A percentile compares a stretch with the other conserved stretches of the same genome.
Conservation (phyloP, 2,113 vertebrate genomes). For the Urocitellus parryii region DNA sequence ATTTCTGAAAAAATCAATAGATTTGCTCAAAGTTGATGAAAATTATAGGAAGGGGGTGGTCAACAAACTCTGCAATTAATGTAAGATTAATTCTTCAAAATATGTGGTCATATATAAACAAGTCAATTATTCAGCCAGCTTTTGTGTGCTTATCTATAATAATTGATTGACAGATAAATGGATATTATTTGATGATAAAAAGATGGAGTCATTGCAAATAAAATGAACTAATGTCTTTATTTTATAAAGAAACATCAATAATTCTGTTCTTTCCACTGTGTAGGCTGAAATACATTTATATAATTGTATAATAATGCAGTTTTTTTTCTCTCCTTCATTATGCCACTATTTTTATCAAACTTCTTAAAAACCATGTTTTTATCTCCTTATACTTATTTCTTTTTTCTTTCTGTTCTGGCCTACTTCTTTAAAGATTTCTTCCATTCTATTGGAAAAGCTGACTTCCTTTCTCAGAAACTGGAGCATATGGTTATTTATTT, state of each 20-base stretch:
- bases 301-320: not conserved
- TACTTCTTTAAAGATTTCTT: constrained; percentile 69
- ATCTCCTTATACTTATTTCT: not conserved
- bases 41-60: not conserved
- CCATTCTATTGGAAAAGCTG: constrained; percentile 60
- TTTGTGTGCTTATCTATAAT: not conserved
- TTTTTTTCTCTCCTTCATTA: not conserved
- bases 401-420: not conserved
- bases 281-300: not conserved
- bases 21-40: not conserved
- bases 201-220: not conserved
- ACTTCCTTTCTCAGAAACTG: constrained; percentile 61
- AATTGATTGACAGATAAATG: not conserved
- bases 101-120: not conserved
- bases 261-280: not conserved
- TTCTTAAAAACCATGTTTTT: constrained; percentile 11
- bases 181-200: not conserved
- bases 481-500: constrained; percentile 80
- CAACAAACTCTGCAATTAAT: not conserved
- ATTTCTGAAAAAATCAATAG: not conserved
- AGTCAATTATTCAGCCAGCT: not conserved
- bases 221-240: not conserved
- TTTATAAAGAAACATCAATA: not conserved
- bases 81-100: not conserved
- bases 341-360: not conserved